Percentiles rank a stretch among this genome's conserved stretches.
These are phyloP conservation scores for Zaprionus nigranus DNA, from an alignment of 1,140 invertebrate genomes.

Conservation along the genomic window DNA sequence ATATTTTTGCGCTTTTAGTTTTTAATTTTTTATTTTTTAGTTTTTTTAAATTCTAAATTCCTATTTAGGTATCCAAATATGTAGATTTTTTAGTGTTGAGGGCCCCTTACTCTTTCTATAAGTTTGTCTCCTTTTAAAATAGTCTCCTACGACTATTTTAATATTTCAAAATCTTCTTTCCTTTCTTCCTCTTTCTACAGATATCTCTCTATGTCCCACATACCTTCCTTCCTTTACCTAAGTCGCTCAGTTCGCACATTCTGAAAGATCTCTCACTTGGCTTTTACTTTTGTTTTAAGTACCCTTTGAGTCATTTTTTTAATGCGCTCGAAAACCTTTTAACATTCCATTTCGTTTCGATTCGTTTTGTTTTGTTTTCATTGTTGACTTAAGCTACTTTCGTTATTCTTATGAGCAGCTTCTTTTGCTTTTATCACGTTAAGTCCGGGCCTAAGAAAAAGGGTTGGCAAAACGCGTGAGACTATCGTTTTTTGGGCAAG, in stretches of 20 bases:
- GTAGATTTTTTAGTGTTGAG: too few species aligned
- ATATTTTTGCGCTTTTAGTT: too few species aligned
- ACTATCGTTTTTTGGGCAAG: conserved; percentile 22
- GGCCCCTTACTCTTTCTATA: too few species aligned
- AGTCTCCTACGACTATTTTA: too few species aligned
- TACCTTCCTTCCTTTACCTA: neutral
- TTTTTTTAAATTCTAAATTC: too few species aligned
- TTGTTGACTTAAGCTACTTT: conserved; percentile 79
- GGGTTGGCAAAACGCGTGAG: conserved; percentile 36
- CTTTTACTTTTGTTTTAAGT: conserved; percentile 77
- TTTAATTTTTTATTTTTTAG: too few species aligned
- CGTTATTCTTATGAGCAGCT: conserved; percentile 53
- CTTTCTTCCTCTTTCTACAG: neutral
- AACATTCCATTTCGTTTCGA: conserved; percentile 70
- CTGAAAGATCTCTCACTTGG: conserved; percentile 42
- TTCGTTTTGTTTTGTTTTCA: conserved; percentile 26
- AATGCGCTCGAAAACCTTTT: conserved; percentile 63
- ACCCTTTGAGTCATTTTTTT: conserved; percentile 11
- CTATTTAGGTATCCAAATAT: too few species aligned
- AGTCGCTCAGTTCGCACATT: conserved; percentile 26
- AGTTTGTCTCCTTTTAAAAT: too few species aligned
- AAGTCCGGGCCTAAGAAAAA: conserved; percentile 36
- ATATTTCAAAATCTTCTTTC: neutral
- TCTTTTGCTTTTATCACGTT: conserved; percentile 70
- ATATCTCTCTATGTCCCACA: neutral